Conservation (phyloP, 2,113 vertebrate genomes). For the Hyla sarda region DNA sequence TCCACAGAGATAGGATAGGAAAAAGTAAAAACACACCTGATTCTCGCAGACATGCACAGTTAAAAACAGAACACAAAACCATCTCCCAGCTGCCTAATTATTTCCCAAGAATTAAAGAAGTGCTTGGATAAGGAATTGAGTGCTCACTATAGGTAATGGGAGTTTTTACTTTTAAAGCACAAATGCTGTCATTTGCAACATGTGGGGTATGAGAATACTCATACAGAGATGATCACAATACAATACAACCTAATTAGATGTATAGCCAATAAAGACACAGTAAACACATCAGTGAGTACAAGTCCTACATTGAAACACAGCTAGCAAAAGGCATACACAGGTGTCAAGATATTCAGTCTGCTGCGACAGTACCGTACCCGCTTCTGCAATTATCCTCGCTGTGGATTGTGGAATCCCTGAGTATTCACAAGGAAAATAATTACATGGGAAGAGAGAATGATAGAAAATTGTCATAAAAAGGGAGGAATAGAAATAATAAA, state of each 20-base stretch:
- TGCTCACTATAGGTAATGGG: slow-evolving; percentile 1
- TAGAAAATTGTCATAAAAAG: not conserved
- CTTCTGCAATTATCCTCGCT: slow-evolving; percentile 17
- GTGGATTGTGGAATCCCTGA: slow-evolving; percentile 6
- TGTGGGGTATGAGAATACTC: not conserved
- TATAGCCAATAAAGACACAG: slow-evolving; percentile 9
- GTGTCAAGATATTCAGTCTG: not conserved
- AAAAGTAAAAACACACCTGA: not conserved
- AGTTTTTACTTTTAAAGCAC: not conserved
- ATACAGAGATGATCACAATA: slow-evolving; percentile 7
- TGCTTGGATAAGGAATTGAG: not conserved
- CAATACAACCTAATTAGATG: slow-evolving; percentile 12
- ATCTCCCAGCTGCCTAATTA: slow-evolving; percentile 22
- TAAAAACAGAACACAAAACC: not conserved
- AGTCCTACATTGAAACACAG: slow-evolving; percentile 2
- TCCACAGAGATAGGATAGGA: not conserved
- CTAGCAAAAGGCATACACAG: not conserved
- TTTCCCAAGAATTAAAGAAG: slow-evolving; percentile 3
- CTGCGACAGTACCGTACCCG: not conserved
- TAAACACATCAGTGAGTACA: slow-evolving; percentile 20
- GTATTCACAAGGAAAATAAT: slow-evolving; percentile 1
- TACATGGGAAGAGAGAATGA: not conserved
- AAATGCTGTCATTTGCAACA: not conserved
- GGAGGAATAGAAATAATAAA: not conserved
- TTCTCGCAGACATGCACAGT: not conserved